Conservation (phyloP, 2,113 vertebrate genomes). For the Cichladusa arquata region DNA sequence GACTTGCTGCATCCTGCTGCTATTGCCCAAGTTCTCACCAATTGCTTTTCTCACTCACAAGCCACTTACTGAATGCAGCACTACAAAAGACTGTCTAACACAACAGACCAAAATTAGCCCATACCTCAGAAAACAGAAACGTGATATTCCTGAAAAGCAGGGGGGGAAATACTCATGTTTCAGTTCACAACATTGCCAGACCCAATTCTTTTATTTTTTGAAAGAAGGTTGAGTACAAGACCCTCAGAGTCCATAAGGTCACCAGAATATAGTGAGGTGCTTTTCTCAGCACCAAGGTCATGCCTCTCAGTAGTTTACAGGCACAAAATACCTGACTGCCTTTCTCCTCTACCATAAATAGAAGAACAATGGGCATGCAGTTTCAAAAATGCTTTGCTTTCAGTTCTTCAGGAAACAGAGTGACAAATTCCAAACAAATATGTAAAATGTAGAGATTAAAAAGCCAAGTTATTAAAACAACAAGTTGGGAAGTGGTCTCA, state of each 20-base stretch:
- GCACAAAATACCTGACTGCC: background rate
- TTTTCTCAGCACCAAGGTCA: background rate
- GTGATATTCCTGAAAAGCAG: background rate
- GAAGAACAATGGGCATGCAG: rapidly evolving
- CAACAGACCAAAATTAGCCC: background rate
- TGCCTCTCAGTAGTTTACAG: background rate
- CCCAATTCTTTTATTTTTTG: background rate
- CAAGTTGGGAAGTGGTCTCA: background rate
- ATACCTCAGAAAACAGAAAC: background rate
- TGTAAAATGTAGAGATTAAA: background rate
- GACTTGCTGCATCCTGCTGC: background rate
- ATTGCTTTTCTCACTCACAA: background rate
- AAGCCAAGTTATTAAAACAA: background rate
- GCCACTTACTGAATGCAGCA: background rate
- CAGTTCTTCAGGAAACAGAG: background rate
- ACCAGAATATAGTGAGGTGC: background rate
- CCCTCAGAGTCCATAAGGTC: background rate
- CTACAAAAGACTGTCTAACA: background rate
- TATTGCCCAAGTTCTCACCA: background rate
- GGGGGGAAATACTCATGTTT: background rate
- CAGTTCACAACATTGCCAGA: background rate
- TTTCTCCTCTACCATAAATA: background rate
- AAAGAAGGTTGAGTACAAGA: background rate
- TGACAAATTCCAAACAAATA: background rate
- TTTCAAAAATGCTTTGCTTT: background rate